Evolutionary conservation across 2,888 invertebrate species (phyloP), one percentile per base, ranked within the genome.

Genomic region (Papilio elwesi): DNA sequence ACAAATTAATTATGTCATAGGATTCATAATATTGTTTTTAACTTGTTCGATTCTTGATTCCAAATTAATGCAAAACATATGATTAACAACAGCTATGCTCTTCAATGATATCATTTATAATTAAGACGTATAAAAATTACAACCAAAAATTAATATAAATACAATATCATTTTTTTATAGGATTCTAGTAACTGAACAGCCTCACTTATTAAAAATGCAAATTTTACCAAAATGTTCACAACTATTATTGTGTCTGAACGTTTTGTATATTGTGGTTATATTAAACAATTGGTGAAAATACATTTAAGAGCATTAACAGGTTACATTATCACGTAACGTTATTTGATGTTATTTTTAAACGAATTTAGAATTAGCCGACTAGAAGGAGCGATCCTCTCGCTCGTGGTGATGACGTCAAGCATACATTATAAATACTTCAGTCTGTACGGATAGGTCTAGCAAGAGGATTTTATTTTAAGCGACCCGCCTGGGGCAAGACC

Each of bases 11-110:
- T 57, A n/a, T 2, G 4, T 43, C 43, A 43, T 59, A 59, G 43
- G 9, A 57, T 59, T 26, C 55, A 15, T 52, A 52, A 52, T 5
- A 15, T 53, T 53, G 11, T 13, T 13, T 57, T 26, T 13, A 38
- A 8, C 6, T 38, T 52, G 1, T n/a, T 43, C 4, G 8, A n/a
- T 38, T 13, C 5, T 38, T 57, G 43, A 59, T 10, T 57, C 13
- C n/a, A 59, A n/a, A 59, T n/a, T 38, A 38, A 38, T 13, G 38
- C 38, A 38, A 57, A 38, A 55, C 11, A n/a, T n/a, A n/a, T n/a
- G n/a, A n/a, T n/a, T n/a, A n/a, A n/a, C 26, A 57, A 59, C 38
- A 59, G 43, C 43, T 43, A 38, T 59, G 59, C 59, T 59, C 43
- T 59, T n/a, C 43, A n/a, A 59, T 59, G 8, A 38, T 13, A 49